Evolutionary conservation across 1,140 invertebrate species (phyloP), one percentile per base, ranked within the genome.

Genomic region (Hypothenemus hampei): DNA sequence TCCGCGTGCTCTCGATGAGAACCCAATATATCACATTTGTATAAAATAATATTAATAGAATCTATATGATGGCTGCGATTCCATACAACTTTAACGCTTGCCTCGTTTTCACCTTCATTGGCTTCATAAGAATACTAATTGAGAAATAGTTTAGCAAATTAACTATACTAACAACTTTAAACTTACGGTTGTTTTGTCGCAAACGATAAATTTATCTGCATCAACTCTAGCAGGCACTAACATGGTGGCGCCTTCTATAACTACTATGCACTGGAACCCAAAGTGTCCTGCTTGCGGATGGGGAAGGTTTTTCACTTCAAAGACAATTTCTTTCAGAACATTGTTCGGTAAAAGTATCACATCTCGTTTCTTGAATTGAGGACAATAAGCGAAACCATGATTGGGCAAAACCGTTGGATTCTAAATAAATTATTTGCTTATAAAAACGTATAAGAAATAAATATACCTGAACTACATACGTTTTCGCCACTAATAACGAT

Each of bases 21-120:
- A 10, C 93, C 93, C 48, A 97, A 74, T 45, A 93, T 87, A 71
- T 91, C 87, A 76, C 94, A 97, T 75, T 97, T 97, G 71, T 96
- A 98, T 22, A 97, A 72, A 16, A 87, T 89, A 37, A 98, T 86
- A 65, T 81, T 87, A 13, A 90, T 89, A 5, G 87, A 89, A 68
- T 94, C 92, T 33, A 96, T 84, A 66, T 93, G 90, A 70, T 94
- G 91, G 69, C 92, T 90, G 23, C 86, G 79, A 72, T 95, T 95
- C 91, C 91, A 95, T 16, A 93, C 84, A 22, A 96, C 85, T 55
- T 87, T 89, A 23, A 96, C 86, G 64, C 84, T 87, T 0, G 90
- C 91, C 71, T 90, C 83, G 65, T 92, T 90, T 73, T 94, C 88
- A 18, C 90, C 87, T 4, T 83, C 82, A 61, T 84, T 79, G 20